Evolutionary conservation across 2,797 vertebrate genomes (phyloP).

Genomic region (Hoplostethus mediterraneus): DNA sequence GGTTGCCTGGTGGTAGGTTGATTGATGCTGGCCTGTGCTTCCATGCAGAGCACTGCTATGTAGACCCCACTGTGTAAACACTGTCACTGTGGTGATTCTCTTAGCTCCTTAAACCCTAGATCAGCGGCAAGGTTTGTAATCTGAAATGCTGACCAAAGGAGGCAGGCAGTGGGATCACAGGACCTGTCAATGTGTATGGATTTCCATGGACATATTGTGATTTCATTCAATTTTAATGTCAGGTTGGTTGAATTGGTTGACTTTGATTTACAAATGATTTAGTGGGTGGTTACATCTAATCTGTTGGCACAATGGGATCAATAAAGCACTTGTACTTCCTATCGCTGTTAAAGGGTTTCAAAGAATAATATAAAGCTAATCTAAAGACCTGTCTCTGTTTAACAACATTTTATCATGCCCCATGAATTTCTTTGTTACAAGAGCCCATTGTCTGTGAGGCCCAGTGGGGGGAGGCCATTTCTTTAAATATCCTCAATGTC

Average conservation of each 20-base stretch:
- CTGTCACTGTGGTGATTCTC: slow-evolving; percentile 76
- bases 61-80: slow-evolving; percentile 84
- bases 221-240: background rate
- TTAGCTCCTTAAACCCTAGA: slow-evolving; percentile 66
- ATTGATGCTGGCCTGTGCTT: slow-evolving; percentile 78
- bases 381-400: slow-evolving; percentile 30
- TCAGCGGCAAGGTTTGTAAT: slow-evolving; percentile 70
- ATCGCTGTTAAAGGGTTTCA: slow-evolving; percentile 9
- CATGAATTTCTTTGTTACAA: slow-evolving; percentile 46
- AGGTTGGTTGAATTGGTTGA: too few relatives aligned
- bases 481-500: slow-evolving; percentile 81
- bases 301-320: background rate
- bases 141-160: slow-evolving; percentile 58
- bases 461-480: slow-evolving; percentile 63
- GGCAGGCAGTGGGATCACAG: slow-evolving; percentile 43
- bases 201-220: slow-evolving; percentile 14
- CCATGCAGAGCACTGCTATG: slow-evolving; percentile 74
- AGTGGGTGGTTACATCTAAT: background rate
- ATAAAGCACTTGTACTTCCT: background rate
- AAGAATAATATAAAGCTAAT: slow-evolving; percentile 1
- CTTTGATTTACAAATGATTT: slow-evolving; percentile 2
- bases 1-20: slow-evolving; percentile 72
- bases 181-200: slow-evolving; percentile 23
- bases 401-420: slow-evolving; percentile 49
- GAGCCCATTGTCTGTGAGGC: slow-evolving; percentile 63